A percentile compares a stretch with the other conserved stretches of the same genome.
These are phyloP conservation scores for Natator depressus DNA, from an alignment of 2,113 vertebrate genomes.

Conservation along the genomic window DNA sequence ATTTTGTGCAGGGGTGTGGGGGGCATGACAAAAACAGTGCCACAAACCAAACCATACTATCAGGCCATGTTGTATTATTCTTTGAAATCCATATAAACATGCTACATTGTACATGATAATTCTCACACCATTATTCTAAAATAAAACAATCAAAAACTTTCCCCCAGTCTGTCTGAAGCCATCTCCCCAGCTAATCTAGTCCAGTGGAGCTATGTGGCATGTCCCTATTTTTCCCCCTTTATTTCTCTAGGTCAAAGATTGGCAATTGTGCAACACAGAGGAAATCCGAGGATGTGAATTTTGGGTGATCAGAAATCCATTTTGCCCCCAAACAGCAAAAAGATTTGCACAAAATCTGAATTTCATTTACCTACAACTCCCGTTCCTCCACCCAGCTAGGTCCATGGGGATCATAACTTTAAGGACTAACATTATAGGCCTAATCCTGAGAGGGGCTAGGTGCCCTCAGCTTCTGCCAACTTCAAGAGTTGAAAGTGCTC, in stretches of 20 bases:
- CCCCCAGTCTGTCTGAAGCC: neutral
- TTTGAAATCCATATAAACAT: neutral
- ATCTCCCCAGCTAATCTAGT: too few species aligned
- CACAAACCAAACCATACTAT: neutral
- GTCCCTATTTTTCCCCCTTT: neutral
- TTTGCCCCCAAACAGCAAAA: neutral
- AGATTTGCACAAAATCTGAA: fast-evolving
- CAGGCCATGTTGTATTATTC: neutral
- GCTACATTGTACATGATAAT: neutral
- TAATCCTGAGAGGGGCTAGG: fast-evolving
- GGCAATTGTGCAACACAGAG: neutral
- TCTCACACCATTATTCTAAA: neutral
- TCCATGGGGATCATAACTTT: neutral
- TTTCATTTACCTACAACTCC: neutral
- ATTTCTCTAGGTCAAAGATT: neutral
- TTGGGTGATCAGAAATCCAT: neutral
- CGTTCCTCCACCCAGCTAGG: fast-evolving
- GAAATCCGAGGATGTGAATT: fast-evolving
- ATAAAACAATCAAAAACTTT: neutral
- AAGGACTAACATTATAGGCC: neutral
- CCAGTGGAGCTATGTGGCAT: neutral
- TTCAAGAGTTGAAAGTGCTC: neutral
- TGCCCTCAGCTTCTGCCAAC: fast-evolving
- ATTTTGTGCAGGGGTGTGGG: fast-evolving
- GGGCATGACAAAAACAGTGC: neutral